These are phyloP conservation scores for Menidia beryllina DNA, from an alignment of 2,113 vertebrate genomes.

Conservation along the genomic window DNA sequence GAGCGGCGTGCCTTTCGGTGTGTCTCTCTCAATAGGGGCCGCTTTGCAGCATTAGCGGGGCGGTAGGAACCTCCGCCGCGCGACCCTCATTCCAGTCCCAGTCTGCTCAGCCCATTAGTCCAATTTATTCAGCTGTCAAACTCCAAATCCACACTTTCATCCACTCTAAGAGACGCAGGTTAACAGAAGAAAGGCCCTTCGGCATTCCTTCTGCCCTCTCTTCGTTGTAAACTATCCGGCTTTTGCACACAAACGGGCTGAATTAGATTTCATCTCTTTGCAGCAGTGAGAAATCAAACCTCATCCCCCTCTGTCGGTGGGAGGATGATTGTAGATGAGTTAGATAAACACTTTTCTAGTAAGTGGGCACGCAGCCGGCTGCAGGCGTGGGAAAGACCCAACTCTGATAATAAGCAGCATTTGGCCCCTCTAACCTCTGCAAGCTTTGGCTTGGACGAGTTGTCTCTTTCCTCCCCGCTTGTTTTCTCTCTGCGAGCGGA, in stretches of 20 bases:
- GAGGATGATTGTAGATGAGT: constrained; percentile 72
- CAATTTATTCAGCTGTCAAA: constrained; percentile 77
- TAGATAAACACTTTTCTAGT: constrained; percentile 73
- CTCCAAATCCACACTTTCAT: constrained; percentile 60
- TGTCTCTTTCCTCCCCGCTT: constrained; percentile 65
- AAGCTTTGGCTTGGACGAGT: constrained; percentile 64
- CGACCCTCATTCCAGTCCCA: constrained; percentile 63
- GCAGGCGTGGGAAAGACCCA: constrained; percentile 82
- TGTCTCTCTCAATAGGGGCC: constrained; percentile 19
- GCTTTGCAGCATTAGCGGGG: constrained; percentile 30
- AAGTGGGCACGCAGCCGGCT: constrained; percentile 70
- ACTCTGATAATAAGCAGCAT: constrained; percentile 79
- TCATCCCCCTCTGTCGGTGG: constrained; percentile 43
- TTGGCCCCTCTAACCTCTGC: constrained; percentile 72
- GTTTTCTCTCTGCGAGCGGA: constrained; percentile 66
- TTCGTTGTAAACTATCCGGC: constrained; percentile 43
- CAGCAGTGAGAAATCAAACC: constrained; percentile 52
- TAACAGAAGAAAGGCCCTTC: constrained; percentile 47
- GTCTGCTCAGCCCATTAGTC: constrained; percentile 70
- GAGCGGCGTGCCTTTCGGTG: constrained; percentile 21
- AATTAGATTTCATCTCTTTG: constrained; percentile 64
- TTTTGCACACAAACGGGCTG: constrained; percentile 62
- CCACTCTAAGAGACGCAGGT: constrained; percentile 54
- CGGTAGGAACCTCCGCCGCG: constrained; percentile 30
- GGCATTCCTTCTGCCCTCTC: constrained; percentile 54